Percentiles rank a stretch among this genome's conserved stretches.
These are phyloP conservation scores for Aspiorhynchus laticeps DNA, from an alignment of 2,113 vertebrate genomes.

Conservation along the genomic window DNA sequence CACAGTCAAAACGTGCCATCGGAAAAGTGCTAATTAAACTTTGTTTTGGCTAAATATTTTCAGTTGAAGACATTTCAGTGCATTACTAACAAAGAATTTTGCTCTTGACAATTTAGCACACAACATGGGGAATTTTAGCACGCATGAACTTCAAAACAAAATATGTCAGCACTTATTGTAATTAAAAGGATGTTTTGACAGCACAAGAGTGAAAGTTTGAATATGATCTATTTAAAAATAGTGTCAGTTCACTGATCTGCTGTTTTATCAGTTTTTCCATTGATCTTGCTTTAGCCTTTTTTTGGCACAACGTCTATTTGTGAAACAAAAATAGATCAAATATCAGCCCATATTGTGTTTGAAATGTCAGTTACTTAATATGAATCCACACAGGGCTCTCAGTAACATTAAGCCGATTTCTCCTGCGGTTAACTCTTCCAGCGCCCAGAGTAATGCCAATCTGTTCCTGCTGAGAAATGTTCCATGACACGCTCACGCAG, in stretches of 20 bases:
- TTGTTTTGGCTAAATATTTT: not conserved
- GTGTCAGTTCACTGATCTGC: not conserved
- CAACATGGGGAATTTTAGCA: not conserved
- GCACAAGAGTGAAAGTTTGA: not conserved
- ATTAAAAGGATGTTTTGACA: not conserved
- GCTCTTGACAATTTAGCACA: not conserved
- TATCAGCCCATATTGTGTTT: not conserved
- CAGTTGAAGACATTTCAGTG: not conserved
- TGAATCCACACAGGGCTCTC: not conserved
- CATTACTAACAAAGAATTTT: not conserved
- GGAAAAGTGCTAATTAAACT: too few species aligned
- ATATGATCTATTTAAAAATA: not conserved
- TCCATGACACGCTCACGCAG: conserved; percentile 69
- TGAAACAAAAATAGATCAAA: conserved; percentile 13
- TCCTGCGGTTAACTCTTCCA: conserved; percentile 63
- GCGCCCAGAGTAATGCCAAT: conserved; percentile 65
- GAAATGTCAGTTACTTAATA: conserved; percentile 1
- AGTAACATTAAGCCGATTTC: not conserved
- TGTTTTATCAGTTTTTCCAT: not conserved
- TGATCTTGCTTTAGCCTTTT: not conserved
- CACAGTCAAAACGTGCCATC: too few species aligned
- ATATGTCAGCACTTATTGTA: not conserved
- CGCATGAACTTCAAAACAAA: not conserved
- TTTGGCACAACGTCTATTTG: not conserved
- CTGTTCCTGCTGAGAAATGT: conserved; percentile 78